Evolutionary conservation across 2,888 invertebrate species (phyloP).

Genomic region (Amphipoea lucens): DNA sequence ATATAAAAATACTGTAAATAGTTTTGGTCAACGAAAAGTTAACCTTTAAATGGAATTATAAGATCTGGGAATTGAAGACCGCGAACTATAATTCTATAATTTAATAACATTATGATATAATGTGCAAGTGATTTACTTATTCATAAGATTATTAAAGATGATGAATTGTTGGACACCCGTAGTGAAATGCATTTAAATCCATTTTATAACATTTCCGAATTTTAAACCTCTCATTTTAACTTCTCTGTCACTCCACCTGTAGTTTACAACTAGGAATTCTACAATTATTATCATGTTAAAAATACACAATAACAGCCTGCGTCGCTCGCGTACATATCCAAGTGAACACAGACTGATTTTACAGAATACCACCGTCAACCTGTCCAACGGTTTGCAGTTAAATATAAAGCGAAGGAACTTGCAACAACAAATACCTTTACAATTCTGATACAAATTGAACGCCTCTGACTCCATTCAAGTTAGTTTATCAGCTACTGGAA

Average conservation of each 20-base stretch:
- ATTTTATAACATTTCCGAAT: neutral
- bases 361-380: constrained; percentile 11
- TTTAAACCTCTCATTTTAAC: neutral
- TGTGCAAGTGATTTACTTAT: neutral
- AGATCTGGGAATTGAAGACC: neutral
- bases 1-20: neutral
- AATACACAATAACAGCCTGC: neutral
- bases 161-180: neutral
- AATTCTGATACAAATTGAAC: constrained; percentile 48
- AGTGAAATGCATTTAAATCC: neutral
- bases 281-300: neutral
- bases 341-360: neutral
- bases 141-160: neutral
- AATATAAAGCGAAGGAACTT: constrained; percentile 14
- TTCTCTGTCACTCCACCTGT: neutral
- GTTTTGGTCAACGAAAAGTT: neutral
- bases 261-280: neutral
- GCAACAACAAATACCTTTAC: constrained; percentile 36
- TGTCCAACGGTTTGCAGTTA: neutral
- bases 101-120: neutral
- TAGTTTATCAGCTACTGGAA: constrained; percentile 58
- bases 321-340: neutral
- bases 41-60: neutral
- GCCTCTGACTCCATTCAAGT: constrained; percentile 45
- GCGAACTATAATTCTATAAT: neutral